A percentile compares a stretch with the other conserved stretches of the same genome.
Evolutionary conservation across 2,113 vertebrate genomes (phyloP).

Genomic region (Oenanthe melanoleuca): DNA sequence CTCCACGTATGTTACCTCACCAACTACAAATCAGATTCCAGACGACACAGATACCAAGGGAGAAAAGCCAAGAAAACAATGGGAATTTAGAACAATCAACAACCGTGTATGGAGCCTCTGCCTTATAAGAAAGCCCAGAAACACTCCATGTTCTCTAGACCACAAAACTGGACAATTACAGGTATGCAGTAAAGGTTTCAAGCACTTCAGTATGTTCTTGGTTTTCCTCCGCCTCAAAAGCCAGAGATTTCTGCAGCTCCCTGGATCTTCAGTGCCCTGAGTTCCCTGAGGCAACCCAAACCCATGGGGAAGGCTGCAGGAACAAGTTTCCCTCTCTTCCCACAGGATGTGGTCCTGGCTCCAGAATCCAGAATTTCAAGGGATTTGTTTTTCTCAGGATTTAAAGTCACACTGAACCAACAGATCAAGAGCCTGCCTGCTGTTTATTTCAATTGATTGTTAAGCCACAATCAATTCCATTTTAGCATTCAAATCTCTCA

Average conservation of each 20-base stretch:
- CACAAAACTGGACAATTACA: constrained; percentile 89
- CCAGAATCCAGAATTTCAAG: background rate
- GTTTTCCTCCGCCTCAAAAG: constrained; percentile 66
- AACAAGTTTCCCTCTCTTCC: background rate
- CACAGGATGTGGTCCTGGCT: background rate
- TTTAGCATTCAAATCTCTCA: background rate
- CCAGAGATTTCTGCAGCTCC: constrained; percentile 49
- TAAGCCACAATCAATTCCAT: background rate
- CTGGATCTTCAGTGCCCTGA: constrained; percentile 36
- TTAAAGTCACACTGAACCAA: background rate
- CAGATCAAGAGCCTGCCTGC: background rate
- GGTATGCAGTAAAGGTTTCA: constrained; percentile 91
- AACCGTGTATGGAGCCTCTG: constrained; percentile 90
- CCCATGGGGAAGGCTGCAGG: constrained; percentile 43
- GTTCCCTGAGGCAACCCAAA: constrained; percentile 69
- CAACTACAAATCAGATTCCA: constrained; percentile 99
- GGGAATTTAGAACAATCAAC: constrained; percentile 99
- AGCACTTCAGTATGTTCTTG: constrained; percentile 67
- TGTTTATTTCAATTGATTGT: background rate
- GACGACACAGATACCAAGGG: constrained; percentile 99
- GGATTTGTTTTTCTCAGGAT: background rate
- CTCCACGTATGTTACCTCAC: constrained; percentile 99
- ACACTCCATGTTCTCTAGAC: constrained; percentile 87
- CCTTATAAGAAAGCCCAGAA: constrained; percentile 91
- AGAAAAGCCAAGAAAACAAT: constrained; percentile 99